Percentiles rank a stretch among this genome's conserved stretches.
Evolutionary conservation across 2,888 invertebrate genomes (phyloP).

Genomic region (Phragmatobia fuliginosa): DNA sequence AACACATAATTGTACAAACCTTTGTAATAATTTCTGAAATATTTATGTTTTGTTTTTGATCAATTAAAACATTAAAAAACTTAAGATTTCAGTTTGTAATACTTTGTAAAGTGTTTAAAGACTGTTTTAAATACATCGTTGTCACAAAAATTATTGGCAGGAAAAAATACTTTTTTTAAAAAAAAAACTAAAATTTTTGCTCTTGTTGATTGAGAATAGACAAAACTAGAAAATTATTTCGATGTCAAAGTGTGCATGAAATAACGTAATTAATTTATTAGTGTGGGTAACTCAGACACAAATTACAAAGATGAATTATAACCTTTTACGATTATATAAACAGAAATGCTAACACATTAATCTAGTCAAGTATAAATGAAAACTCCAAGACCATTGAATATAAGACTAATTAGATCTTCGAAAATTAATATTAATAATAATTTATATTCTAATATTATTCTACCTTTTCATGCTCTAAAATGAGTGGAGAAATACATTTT

Average conservation of each 20-base stretch:
- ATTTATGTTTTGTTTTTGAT: too few relatives aligned
- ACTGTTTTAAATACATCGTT: background rate
- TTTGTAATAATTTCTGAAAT: conserved; percentile 5
- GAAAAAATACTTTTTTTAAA: background rate
- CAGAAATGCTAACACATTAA: background rate
- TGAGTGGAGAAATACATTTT: conserved; percentile 1
- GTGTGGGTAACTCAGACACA: background rate
- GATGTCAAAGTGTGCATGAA: background rate
- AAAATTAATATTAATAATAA: background rate
- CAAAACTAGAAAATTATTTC: background rate
- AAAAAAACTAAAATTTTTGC: background rate
- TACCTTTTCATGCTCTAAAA: conserved; percentile 1
- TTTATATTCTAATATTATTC: background rate
- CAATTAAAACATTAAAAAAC: too few relatives aligned
- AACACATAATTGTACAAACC: conserved; percentile 13
- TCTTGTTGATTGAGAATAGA: background rate
- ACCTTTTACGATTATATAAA: background rate
- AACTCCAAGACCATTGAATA: background rate
- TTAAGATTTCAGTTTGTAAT: too few relatives aligned
- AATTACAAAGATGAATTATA: too few relatives aligned
- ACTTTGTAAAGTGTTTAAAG: too few relatives aligned
- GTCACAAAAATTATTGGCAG: background rate
- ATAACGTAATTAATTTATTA: too few relatives aligned
- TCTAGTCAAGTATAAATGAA: background rate
- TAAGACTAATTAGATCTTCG: background rate